phyloP scores from a whole-genome alignment of 1,140 invertebrate species.

The Lanistes nyassanus region DNA sequence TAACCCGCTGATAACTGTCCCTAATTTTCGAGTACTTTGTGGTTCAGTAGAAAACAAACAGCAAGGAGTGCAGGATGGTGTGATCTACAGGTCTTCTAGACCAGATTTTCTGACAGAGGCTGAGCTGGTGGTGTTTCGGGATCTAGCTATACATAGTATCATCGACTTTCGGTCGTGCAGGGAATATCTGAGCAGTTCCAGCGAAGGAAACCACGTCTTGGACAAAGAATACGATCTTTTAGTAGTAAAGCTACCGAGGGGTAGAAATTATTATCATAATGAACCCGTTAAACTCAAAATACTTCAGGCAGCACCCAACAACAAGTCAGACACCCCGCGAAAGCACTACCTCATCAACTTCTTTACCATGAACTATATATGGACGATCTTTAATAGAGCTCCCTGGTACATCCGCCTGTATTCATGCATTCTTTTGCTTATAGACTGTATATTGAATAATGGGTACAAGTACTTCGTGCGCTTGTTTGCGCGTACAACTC shows the following conservation, averaged over 20 bases:
- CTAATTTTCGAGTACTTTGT: slow-evolving; percentile 37
- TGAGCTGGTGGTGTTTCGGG: slow-evolving; percentile 40
- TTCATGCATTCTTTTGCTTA: slow-evolving; percentile 42
- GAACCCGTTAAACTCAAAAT: slow-evolving; percentile 37
- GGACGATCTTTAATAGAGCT: slow-evolving; percentile 40
- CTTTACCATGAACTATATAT: slow-evolving; percentile 43
- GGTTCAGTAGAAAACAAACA: background rate
- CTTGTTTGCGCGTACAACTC: slow-evolving; percentile 40
- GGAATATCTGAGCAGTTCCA: slow-evolving; percentile 37
- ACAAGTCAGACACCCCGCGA: background rate
- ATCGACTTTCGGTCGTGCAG: slow-evolving; percentile 50
- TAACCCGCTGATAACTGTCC: slow-evolving; percentile 7
- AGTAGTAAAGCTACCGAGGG: slow-evolving; percentile 41
- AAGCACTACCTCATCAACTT: slow-evolving; percentile 55
- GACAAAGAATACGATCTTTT: slow-evolving; percentile 44
- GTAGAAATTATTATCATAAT: slow-evolving; percentile 36
- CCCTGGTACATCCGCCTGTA: slow-evolving; percentile 50
- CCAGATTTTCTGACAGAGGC: slow-evolving; percentile 44
- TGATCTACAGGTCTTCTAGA: slow-evolving; percentile 52
- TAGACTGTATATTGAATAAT: slow-evolving; percentile 43
- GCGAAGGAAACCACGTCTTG: slow-evolving; percentile 37
- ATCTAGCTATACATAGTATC: slow-evolving; percentile 45
- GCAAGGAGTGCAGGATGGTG: slow-evolving; percentile 8
- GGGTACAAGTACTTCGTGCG: slow-evolving; percentile 46
- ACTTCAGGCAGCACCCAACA: background rate